Conservation (phyloP, 1,140 invertebrate genomes). For the Littorina saxatilis region DNA sequence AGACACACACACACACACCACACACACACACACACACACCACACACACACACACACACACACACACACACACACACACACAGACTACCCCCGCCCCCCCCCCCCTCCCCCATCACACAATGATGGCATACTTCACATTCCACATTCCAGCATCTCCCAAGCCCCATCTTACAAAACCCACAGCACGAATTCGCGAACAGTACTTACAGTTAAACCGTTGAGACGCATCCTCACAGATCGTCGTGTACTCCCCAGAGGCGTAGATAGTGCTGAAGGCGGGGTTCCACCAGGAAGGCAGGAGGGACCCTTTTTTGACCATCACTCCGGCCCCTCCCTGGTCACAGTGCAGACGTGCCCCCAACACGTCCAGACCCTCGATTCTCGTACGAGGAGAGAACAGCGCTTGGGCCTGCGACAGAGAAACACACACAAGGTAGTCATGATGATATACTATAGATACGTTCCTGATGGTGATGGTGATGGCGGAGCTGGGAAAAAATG, state of each 20-base stretch:
- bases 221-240: constrained; percentile 31
- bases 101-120: too few species aligned
- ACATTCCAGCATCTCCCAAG: too few species aligned
- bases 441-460: too few species aligned
- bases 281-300: constrained; percentile 53
- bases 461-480: too few species aligned
- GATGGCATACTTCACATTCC: too few species aligned
- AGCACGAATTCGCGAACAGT: too few species aligned
- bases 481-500: too few species aligned
- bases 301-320: constrained; percentile 56
- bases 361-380: constrained; percentile 37
- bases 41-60: neutral
- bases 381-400: constrained; percentile 47
- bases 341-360: constrained; percentile 42
- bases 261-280: constrained; percentile 45
- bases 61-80: neutral
- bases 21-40: neutral
- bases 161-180: too few species aligned
- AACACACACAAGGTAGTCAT: too few species aligned
- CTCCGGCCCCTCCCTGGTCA: constrained; percentile 46
- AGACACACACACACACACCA: neutral
- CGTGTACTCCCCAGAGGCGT: constrained; percentile 42
- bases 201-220: neutral
- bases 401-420: constrained; percentile 45
- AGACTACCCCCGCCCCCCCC: neutral